A percentile compares a stretch with the other conserved stretches of the same genome.
Evolutionary conservation across 1,140 invertebrate genomes (phyloP).

Genomic region (Cataglyphis hispanica): DNA sequence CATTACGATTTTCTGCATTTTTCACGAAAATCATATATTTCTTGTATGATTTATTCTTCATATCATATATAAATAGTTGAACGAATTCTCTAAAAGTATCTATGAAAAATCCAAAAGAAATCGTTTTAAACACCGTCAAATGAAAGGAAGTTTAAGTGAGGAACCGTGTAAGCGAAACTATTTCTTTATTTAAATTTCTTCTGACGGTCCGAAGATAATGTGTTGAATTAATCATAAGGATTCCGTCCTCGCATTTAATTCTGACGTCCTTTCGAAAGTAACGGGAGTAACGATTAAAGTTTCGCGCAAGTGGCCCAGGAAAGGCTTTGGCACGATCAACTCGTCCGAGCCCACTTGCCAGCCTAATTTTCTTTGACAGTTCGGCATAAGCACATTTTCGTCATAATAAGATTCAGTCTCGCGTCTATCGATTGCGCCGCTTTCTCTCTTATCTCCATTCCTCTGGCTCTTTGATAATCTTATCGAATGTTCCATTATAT

Average conservation of each 20-base stretch:
- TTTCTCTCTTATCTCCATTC: no score
- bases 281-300: slow-evolving; percentile 72
- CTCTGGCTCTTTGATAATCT: slow-evolving; percentile 10
- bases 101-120: background rate
- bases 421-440: slow-evolving; percentile 5
- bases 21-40: background rate
- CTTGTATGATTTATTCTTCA: background rate
- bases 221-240: slow-evolving; percentile 77
- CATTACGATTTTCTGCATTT: background rate
- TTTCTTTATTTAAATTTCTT: slow-evolving; percentile 78
- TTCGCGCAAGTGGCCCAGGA: slow-evolving; percentile 40
- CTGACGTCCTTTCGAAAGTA: slow-evolving; percentile 36
- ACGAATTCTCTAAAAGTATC: slow-evolving; percentile 33
- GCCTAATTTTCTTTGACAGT: slow-evolving; percentile 59
- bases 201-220: slow-evolving; percentile 70
- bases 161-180: slow-evolving; percentile 73
- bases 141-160: slow-evolving; percentile 58
- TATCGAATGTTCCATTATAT: slow-evolving; percentile 36
- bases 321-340: slow-evolving; percentile 42
- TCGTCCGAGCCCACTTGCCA: slow-evolving; percentile 42
- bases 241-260: slow-evolving; percentile 66
- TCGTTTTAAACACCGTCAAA: slow-evolving; percentile 29
- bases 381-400: slow-evolving; percentile 58
- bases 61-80: background rate
- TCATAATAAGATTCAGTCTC: slow-evolving; percentile 47